Evolutionary conservation across 2,797 vertebrate species (phyloP).

Genomic region (Danio jaintianensis): DNA sequence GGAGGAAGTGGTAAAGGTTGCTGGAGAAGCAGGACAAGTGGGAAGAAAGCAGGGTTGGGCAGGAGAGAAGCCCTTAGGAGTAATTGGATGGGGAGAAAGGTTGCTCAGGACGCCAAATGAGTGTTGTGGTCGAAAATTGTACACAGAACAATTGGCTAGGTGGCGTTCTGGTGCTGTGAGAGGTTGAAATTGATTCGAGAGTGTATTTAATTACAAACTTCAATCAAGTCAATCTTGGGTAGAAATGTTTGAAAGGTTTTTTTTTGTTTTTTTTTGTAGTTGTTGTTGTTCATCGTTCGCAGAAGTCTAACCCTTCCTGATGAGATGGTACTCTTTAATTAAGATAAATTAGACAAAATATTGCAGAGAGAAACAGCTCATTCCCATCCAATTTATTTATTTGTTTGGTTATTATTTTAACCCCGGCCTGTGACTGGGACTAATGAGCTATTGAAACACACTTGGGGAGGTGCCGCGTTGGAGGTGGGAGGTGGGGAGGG

Average conservation of each 20-base stretch:
- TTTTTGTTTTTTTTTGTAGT: too few species aligned
- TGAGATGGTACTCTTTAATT: conserved; percentile 64
- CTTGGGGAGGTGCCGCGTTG: conserved; percentile 54
- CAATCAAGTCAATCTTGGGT: conserved; percentile 56
- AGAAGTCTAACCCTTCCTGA: conserved; percentile 45
- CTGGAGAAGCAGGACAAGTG: conserved; percentile 28
- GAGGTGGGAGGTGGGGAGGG: conserved; percentile 48
- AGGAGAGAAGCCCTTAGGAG: conserved; percentile 45
- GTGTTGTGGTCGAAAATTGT: conserved; percentile 26
- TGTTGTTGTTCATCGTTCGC: conserved; percentile 7
- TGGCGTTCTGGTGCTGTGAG: not conserved
- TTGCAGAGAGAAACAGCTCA: conserved; percentile 48
- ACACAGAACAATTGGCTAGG: not conserved
- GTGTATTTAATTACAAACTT: conserved; percentile 62
- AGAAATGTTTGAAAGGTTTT: conserved; percentile 40
- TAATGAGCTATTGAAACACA: conserved; percentile 65
- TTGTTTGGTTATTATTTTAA: conserved; percentile 64
- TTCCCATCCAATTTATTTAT: conserved; percentile 61
- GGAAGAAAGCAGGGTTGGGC: conserved; percentile 32
- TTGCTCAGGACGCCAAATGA: conserved; percentile 50
- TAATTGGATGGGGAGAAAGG: conserved; percentile 54
- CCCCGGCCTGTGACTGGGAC: conserved; percentile 59
- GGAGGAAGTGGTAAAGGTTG: conserved; percentile 43
- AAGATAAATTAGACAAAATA: conserved; percentile 62
- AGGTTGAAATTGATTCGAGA: conserved; percentile 50